These are phyloP conservation scores for Tachina grossa DNA, from an alignment of 2,888 invertebrate genomes.

Conservation along the genomic window DNA sequence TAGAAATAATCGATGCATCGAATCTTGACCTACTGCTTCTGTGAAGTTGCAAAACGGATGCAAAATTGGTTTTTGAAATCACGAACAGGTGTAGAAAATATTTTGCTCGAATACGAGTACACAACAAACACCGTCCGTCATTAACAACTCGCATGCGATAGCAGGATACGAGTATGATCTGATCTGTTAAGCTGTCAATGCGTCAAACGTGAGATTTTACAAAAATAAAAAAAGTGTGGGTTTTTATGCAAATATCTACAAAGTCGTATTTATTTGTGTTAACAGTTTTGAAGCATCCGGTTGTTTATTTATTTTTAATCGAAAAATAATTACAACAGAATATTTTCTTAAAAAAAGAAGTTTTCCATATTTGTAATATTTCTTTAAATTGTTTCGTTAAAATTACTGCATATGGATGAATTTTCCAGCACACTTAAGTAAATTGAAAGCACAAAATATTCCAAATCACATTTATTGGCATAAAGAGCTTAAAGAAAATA, in stretches of 20 bases:
- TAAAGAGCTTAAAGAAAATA: constrained; percentile 1
- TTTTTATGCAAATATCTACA: constrained; percentile 36
- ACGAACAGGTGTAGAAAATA: constrained; percentile 42
- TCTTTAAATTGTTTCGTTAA: neutral
- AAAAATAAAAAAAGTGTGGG: constrained; percentile 10
- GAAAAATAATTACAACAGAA: constrained; percentile 1
- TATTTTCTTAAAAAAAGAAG: neutral
- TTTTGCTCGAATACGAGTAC: neutral
- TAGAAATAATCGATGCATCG: constrained; percentile 20
- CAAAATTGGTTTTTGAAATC: constrained; percentile 25
- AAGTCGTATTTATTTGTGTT: constrained; percentile 5
- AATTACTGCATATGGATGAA: neutral
- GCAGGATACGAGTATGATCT: constrained; percentile 57
- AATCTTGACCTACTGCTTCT: constrained; percentile 32
- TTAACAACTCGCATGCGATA: constrained; percentile 20
- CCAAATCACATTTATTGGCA: constrained; percentile 28
- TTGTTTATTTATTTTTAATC: constrained; percentile 6
- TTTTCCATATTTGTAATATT: constrained; percentile 10
- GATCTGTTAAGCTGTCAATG: constrained; percentile 49
- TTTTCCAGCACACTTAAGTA: neutral
- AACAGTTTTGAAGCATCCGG: constrained; percentile 43
- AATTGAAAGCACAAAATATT: constrained; percentile 28
- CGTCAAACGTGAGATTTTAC: constrained; percentile 14
- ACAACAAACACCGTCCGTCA: constrained; percentile 1
- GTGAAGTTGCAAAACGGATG: constrained; percentile 41